Conservation (phyloP, 1,140 invertebrate species). For the Bradysia coprophila region DNA sequence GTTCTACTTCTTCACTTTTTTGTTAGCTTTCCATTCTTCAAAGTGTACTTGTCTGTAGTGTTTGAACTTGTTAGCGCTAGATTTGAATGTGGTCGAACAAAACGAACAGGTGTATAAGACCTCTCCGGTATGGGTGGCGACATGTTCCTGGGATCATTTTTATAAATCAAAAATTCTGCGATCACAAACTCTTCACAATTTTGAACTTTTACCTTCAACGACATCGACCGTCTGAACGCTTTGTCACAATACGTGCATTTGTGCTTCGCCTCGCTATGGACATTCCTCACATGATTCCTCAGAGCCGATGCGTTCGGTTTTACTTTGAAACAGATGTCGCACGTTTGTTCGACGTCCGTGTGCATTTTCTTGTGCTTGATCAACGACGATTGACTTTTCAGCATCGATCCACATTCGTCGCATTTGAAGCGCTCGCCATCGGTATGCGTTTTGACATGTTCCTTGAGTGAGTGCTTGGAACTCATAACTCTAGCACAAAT, state of each 20-base stretch:
- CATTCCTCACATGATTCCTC: not conserved
- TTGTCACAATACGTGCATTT: not conserved
- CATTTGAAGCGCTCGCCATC: conserved; percentile 19
- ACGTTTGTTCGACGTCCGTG: not conserved
- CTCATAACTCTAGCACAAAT: conserved; percentile 20
- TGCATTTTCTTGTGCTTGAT: not conserved
- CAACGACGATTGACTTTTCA: not conserved
- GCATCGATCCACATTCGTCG: conserved; percentile 17
- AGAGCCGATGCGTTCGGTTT: not conserved
- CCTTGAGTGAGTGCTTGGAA: conserved; percentile 13
- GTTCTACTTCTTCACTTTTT: no score
- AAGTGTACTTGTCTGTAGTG: no score
- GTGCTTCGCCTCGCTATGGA: not conserved
- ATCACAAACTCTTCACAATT: not conserved
- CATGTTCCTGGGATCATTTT: conserved; percentile 14
- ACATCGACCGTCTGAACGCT: not conserved
- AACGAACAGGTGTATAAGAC: conserved; percentile 19
- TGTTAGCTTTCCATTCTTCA: no score
- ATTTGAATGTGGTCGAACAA: no score
- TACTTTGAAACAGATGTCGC: not conserved
- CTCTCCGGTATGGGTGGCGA: conserved; percentile 20
- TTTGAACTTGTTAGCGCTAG: no score
- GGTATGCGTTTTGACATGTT: conserved; percentile 16
- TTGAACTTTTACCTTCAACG: not conserved
- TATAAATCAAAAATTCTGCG: not conserved